Conservation (phyloP, 2,797 vertebrate species). For the Astyanax mexicanus region DNA sequence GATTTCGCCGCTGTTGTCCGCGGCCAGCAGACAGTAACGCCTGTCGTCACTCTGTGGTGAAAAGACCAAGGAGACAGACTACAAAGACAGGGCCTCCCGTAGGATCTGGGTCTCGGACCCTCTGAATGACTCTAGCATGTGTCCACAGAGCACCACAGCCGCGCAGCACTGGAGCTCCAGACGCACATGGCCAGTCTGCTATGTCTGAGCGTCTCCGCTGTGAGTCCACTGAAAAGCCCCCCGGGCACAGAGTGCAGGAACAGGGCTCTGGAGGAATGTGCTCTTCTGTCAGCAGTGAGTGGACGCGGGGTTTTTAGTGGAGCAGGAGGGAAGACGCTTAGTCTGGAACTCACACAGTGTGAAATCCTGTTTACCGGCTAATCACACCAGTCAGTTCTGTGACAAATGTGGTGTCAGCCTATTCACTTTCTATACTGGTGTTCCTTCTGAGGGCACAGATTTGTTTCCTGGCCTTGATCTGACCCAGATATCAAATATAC, state of each 20-base stretch:
- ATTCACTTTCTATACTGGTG: background rate
- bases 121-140: slow-evolving; percentile 44
- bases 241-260: slow-evolving; percentile 24
- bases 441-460: background rate
- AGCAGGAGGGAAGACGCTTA: slow-evolving; percentile 13
- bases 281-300: background rate
- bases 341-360: slow-evolving; percentile 5
- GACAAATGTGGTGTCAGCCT: background rate
- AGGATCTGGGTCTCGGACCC: slow-evolving; percentile 8
- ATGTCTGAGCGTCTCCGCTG: slow-evolving; percentile 34
- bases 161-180: slow-evolving; percentile 28
- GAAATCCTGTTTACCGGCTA: background rate
- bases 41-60: slow-evolving; percentile 5
- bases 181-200: slow-evolving; percentile 19
- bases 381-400: background rate
- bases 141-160: slow-evolving; percentile 12
- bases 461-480: too few relatives aligned
- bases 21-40: background rate
- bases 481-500: too few relatives aligned
- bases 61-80: background rate
- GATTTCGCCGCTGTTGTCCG: too few relatives aligned
- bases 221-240: slow-evolving; percentile 36
- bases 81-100: background rate
- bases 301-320: slow-evolving; percentile 16
- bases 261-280: slow-evolving; percentile 28